Evolutionary conservation across 2,888 invertebrate species (phyloP).

Genomic region (Caenorhabditis virilis): DNA sequence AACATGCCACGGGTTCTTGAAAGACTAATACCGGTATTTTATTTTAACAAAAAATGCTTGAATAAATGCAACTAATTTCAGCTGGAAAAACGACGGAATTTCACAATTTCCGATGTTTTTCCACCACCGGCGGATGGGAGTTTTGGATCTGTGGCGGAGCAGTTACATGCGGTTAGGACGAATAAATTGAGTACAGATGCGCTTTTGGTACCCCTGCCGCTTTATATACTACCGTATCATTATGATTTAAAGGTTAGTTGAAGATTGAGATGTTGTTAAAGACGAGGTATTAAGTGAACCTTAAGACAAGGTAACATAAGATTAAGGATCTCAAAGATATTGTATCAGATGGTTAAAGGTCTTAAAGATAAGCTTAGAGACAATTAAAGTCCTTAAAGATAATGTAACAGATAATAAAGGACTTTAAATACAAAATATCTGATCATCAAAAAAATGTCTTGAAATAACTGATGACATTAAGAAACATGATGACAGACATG

Average conservation of each 20-base stretch:
- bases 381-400: too few species aligned
- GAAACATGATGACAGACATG: too few species aligned
- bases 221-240: conserved; percentile 59
- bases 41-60: not conserved
- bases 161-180: conserved; percentile 27
- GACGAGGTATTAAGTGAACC: too few species aligned
- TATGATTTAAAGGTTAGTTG: conserved; percentile 62
- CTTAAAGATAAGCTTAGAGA: too few species aligned
- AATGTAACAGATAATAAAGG: too few species aligned
- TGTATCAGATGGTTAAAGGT: too few species aligned
- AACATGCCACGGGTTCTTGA: conserved; percentile 19
- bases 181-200: conserved; percentile 34
- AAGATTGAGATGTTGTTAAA: too few species aligned
- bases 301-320: too few species aligned
- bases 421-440: too few species aligned
- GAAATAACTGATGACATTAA: too few species aligned
- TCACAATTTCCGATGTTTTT: conserved; percentile 39
- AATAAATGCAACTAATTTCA: conserved; percentile 8
- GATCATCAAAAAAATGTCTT: too few species aligned
- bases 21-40: conserved; percentile 24
- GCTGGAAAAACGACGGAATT: conserved; percentile 40
- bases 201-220: conserved; percentile 57
- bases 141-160: conserved; percentile 21
- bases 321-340: too few species aligned
- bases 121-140: conserved; percentile 26